These are phyloP conservation scores for Girardia tigrina DNA, from an alignment of 2,888 invertebrate genomes.

Conservation along the genomic window DNA sequence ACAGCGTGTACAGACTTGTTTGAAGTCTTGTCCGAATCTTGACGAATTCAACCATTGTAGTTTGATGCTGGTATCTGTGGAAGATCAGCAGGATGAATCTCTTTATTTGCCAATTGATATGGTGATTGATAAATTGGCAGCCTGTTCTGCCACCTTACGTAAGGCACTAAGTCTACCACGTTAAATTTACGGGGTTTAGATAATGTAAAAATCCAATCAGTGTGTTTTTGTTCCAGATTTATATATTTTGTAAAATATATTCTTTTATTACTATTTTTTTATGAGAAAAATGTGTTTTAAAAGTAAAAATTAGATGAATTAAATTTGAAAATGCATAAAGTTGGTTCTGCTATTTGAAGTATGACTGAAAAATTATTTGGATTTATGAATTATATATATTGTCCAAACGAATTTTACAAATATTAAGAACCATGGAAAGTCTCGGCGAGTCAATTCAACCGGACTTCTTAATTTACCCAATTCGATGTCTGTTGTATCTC, in stretches of 20 bases:
- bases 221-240: neutral
- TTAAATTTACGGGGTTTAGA: neutral
- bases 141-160: neutral
- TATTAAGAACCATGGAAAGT: too few relatives aligned
- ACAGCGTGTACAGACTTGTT: neutral
- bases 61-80: neutral
- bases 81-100: conserved; percentile 1
- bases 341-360: too few relatives aligned
- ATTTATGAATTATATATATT: too few relatives aligned
- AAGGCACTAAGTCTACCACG: conserved; percentile 4
- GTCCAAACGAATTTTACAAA: too few relatives aligned
- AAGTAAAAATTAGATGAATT: too few relatives aligned
- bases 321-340: too few relatives aligned
- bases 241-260: neutral
- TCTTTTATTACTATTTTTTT: too few relatives aligned
- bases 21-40: conserved; percentile 14
- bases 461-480: too few relatives aligned
- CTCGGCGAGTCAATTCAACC: too few relatives aligned
- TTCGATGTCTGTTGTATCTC: too few relatives aligned
- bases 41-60: neutral
- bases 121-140: conserved; percentile 11
- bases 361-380: too few relatives aligned
- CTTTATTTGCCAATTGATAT: conserved; percentile 1
- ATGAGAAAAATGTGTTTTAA: too few relatives aligned
- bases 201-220: neutral